Evolutionary conservation across 1,140 invertebrate species (phyloP), one percentile per base, ranked within the genome.

Genomic region (Drosophila novamexicana): DNA sequence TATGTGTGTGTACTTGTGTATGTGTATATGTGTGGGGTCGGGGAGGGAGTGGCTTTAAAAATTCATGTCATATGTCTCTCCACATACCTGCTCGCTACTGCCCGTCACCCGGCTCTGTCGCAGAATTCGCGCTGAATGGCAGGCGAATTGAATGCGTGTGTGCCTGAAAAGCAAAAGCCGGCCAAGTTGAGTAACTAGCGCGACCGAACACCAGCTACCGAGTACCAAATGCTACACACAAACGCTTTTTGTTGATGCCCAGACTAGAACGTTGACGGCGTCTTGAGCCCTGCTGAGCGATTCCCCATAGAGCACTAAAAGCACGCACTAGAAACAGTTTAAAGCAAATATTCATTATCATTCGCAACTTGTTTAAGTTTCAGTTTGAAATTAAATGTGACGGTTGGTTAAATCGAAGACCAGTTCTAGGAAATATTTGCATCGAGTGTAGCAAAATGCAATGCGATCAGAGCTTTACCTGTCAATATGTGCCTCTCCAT

Each of bases 121-220:
- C 32, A 52, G 39, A 53, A 53, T 53, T 67, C 56, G 40, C 71
- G 65, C 66, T 83, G 76, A 83, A 75, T 83, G 63, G 80, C 45
- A 67, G 49, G 68, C 77, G 66, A 77, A 77, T 81, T 86, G 75
- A 82, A 82, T 88, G 83, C 76, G 79, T 77, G 53, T 82, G 75
- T 77, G 79, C 69, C 36, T 82, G 72, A 83, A 86, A 49, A 18
- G 18, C 83, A 79, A 83, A 86, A 86, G 79, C 83, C 71, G 75
- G 49, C 83, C 64, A 73, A 73, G 64, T 57, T 73, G 50, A 44
- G 53, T 5, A 34, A 71, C 44, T 52, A 34, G 37, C 34, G 18
- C n/a, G 52, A 40, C 16, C 39, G 16, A 42, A 18, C 18, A 49
- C 47, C 12, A 10, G 18, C 3, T 29, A 49, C 18, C 47, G 29